phyloP scores from a whole-genome alignment of 2,113 vertebrate genomes.

The Mus pahari region DNA sequence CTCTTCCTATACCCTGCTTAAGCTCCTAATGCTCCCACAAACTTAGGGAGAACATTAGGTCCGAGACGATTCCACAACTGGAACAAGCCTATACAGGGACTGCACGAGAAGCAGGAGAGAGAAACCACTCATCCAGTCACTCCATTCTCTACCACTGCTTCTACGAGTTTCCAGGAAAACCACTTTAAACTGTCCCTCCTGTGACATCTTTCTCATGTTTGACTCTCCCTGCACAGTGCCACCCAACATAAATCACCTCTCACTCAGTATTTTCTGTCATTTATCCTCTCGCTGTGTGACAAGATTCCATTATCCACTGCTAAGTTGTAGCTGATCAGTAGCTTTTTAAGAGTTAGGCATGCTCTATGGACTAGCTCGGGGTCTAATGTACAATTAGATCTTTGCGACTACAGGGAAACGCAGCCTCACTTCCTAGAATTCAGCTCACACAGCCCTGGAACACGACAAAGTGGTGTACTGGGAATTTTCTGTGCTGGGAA shows the following conservation, averaged over 20 bases:
- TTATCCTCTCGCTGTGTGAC: background rate
- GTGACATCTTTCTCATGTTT: slow-evolving; percentile 2
- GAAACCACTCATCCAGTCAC: background rate
- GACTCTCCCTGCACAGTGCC: background rate
- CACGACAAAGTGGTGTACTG: background rate
- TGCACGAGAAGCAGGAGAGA: background rate
- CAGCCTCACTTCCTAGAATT: slow-evolving; percentile 24
- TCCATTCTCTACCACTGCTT: background rate
- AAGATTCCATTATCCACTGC: slow-evolving; percentile 33
- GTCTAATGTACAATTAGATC: slow-evolving; percentile 49
- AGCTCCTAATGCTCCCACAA: background rate
- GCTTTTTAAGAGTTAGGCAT: background rate
- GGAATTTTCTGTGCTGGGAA: background rate
- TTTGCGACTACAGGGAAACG: background rate
- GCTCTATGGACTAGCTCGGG: background rate
- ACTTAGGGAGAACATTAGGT: background rate
- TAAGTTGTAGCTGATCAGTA: background rate
- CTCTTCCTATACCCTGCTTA: background rate
- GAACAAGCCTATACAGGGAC: background rate
- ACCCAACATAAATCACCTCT: slow-evolving; percentile 29
- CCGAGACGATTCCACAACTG: background rate
- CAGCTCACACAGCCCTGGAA: background rate
- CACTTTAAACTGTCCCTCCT: background rate
- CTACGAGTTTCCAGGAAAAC: slow-evolving; percentile 15
- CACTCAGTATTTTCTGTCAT: background rate